These are phyloP conservation scores for Aythya baeri DNA, from an alignment of 2,113 vertebrate species.

Conservation along the genomic window DNA sequence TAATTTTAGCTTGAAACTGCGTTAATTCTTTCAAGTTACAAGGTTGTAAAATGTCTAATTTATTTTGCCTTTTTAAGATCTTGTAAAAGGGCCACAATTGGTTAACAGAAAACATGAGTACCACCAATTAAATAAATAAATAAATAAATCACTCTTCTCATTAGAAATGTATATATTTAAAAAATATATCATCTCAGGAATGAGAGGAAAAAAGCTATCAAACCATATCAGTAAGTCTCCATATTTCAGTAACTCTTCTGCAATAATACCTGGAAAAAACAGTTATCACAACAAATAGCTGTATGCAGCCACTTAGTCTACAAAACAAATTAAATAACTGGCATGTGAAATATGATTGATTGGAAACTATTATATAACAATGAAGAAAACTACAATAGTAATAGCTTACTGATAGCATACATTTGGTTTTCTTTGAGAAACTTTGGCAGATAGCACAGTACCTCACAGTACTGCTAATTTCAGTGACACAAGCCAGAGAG, in stretches of 20 bases:
- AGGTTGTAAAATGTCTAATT: no score
- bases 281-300: neutral
- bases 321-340: neutral
- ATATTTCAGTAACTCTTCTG: neutral
- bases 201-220: neutral
- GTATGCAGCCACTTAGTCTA: neutral
- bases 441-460: neutral
- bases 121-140: neutral
- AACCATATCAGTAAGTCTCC: neutral
- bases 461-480: neutral
- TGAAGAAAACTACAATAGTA: neutral
- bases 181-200: neutral
- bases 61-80: neutral
- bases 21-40: no score
- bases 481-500: neutral
- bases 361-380: neutral
- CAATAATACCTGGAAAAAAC: neutral
- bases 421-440: neutral
- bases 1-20: neutral
- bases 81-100: rapidly evolving
- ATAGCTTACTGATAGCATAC: rapidly evolving
- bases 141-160: neutral
- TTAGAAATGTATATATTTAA: neutral
- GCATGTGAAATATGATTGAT: neutral
- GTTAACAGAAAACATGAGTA: neutral